Base-by-base conservation (phyloP, 2,797 vertebrate species). In the Melanotaenia pygmaea region DNA sequence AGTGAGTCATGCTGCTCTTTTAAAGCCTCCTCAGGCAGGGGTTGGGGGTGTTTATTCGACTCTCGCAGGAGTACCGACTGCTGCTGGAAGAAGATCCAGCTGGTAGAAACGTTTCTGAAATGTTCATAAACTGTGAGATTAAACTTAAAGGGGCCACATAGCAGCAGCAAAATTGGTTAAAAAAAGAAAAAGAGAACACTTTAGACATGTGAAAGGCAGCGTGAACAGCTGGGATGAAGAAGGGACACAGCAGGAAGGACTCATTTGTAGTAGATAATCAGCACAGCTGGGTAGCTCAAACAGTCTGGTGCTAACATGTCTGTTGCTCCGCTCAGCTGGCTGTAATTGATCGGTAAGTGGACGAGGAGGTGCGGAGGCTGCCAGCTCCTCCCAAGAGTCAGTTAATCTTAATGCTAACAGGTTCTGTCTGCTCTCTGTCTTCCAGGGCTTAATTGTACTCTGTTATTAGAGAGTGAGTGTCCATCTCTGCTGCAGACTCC, bases 381-480 rank as follows among this genome's bases (percentile, higher is more conserved):
- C 6, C 50, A 6, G 57, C 72, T 38, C 58, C 72, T 60, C 64
- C 22, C 18, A 45, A 67, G 65, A 70, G 45, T 11, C 11, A 1
- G 35, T 58, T 76, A 8, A 68, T 59, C 67, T 14, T n/a, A 22
- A 56, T 81, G 81, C 84, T 92, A 91, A 92, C 87, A 76, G 85
- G 45, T 74, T 88, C 43, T 85, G 77, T 96, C 89, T 91, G 84
- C 86, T 92, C 93, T 96, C 91, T 97, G 93, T 96, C 90, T 96
- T 96, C 57, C 96, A 97, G 96, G 96, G 91, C 95, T 96, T 95
- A 97, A 97, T 92, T 96, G 94, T 92, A 94, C 96, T 94, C 96
- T 97, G 93, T 96, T 97, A 87, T 96, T 97, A 95, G 95, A 97
- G 91, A 96, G 97, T 97, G 96, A 97, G 96, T 98, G 93, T 94